Percentiles rank a stretch among this genome's conserved stretches.
phyloP scores from a whole-genome alignment of 2,113 vertebrate genomes.

The Eudorcas thomsonii region DNA sequence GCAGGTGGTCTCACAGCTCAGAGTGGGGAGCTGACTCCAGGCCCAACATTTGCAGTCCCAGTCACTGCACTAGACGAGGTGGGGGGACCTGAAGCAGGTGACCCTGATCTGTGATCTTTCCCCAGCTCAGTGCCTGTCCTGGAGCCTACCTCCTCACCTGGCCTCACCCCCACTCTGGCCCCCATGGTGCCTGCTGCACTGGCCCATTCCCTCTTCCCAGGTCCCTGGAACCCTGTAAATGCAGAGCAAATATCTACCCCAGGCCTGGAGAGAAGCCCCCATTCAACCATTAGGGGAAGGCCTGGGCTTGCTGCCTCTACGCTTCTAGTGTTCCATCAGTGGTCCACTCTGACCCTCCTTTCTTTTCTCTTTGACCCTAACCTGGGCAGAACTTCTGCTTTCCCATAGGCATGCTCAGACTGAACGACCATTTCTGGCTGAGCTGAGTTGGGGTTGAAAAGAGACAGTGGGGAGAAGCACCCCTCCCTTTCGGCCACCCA shows the following conservation, averaged over 20 bases:
- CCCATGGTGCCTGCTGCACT: rapidly evolving
- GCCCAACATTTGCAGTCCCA: background rate
- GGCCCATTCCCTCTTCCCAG: background rate
- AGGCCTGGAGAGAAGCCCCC: background rate
- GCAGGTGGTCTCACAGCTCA: background rate
- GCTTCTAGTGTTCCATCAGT: rapidly evolving
- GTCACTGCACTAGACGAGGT: background rate
- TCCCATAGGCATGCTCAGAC: background rate
- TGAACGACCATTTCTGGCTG: background rate
- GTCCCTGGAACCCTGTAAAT: background rate
- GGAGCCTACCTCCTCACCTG: background rate
- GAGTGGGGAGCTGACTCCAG: background rate
- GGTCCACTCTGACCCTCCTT: background rate
- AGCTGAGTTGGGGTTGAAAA: background rate
- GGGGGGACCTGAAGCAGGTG: background rate
- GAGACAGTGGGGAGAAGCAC: background rate
- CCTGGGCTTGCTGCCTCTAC: background rate
- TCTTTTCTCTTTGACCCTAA: background rate
- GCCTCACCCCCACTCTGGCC: background rate
- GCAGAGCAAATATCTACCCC: background rate
- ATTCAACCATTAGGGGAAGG: rapidly evolving
- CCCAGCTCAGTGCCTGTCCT: no score
- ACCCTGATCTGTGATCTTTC: background rate
- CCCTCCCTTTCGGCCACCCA: background rate
- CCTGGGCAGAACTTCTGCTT: background rate